These are phyloP conservation scores for Eptesicus fuscus DNA, from an alignment of 2,113 vertebrate species.

Conservation along the genomic window DNA sequence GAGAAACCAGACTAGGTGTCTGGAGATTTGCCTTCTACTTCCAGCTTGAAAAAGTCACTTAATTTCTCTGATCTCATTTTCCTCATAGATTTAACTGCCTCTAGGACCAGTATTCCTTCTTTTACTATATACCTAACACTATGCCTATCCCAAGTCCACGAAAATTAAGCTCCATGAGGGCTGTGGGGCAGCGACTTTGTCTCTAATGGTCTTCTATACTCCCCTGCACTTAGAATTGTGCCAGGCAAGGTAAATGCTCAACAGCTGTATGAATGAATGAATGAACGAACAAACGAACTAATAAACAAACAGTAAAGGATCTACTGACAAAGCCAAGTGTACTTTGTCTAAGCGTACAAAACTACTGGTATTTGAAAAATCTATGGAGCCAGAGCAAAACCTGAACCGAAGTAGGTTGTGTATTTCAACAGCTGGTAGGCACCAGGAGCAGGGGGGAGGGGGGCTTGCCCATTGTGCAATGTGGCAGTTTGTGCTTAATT, in stretches of 20 bases:
- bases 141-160: not conserved
- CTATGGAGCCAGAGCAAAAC: not conserved
- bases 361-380: not conserved
- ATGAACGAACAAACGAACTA: not conserved
- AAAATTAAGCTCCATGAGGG: not conserved
- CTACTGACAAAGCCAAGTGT: not conserved
- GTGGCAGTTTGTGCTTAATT: not conserved
- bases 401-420: not conserved
- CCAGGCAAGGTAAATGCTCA: not conserved
- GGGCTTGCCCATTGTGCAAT: not conserved
- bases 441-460: not conserved
- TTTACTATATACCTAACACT: not conserved
- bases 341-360: not conserved
- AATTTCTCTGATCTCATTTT: not conserved
- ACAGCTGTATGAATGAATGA: not conserved
- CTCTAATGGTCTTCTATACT: not conserved
- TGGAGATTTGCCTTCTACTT: slow-evolving; percentile 30
- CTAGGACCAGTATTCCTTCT: not conserved
- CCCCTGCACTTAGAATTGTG: not conserved
- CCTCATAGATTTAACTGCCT: not conserved
- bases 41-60: slow-evolving; percentile 34
- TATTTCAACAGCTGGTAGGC: not conserved
- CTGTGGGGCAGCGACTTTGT: not conserved
- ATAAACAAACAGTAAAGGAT: not conserved
- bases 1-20: slow-evolving; percentile 45